Evolutionary conservation across 1,140 invertebrate species (phyloP), one percentile per base, ranked within the genome.

Genomic region (Agrypnia vestita): DNA sequence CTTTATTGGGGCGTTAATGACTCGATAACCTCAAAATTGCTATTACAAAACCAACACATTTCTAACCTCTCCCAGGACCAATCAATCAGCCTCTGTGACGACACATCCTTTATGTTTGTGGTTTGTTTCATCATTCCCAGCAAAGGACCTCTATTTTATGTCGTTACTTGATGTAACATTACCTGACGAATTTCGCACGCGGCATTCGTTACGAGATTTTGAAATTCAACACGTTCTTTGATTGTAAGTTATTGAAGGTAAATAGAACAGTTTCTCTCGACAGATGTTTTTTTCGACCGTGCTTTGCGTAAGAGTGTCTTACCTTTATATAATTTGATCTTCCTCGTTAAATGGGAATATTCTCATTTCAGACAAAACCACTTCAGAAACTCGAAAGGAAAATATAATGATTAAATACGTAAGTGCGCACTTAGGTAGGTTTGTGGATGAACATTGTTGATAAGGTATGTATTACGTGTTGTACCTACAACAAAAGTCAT

Each of bases 41-140:
- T n/a, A 64, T 64, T 64, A 64, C 35, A 64, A 64, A 64, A 64
- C 25, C 61, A 64, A 35, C 25, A 35, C 25, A 6, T 35, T 35
- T 25, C 25, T 19, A 64, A 64, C 25, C 19, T 64, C 35, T 64
- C 61, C 12, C 25, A 35, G 13, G 35, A 43, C n/a, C 61, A 64
- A 43, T 64, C 61, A 64, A 64, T 64, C 61, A 35, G 19, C 21
- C 61, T 64, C 35, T 64, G 61, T 64, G 4, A 64, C 35, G 21
- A n/a, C 19, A 64, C 61, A 43, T 7, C 61, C 61, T 43, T 59
- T 64, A 8, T 64, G 61, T 64, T 35, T 44, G 61, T n/a, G 61
- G 61, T 64, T 64, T 64, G 61, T 64, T 64, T 64, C 25, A 64
- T 64, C 61, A 8, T 21, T 62, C 19, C 10, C 12, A 15, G 15